These are phyloP conservation scores for Festucalex cinctus DNA, from an alignment of 2,113 vertebrate species.

Conservation along the genomic window DNA sequence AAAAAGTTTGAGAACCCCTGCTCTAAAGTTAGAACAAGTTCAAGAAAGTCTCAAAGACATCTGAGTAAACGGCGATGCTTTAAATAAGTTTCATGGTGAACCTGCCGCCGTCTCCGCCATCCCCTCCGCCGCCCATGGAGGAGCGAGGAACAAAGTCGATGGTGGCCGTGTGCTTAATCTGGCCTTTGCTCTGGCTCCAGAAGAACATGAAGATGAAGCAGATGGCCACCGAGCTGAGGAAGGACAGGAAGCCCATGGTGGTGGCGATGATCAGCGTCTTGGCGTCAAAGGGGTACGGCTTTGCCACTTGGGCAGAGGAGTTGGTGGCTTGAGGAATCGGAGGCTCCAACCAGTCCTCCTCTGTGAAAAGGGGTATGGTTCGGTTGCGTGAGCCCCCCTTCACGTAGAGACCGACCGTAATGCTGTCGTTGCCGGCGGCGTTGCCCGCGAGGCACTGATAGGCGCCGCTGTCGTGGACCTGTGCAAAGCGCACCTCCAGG, in stretches of 20 bases:
- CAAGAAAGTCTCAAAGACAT: conserved; percentile 7
- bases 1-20: neutral
- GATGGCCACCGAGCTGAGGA: conserved; percentile 82
- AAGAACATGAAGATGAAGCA: conserved; percentile 88
- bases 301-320: conserved; percentile 66
- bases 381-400: conserved; percentile 66
- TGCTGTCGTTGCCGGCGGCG: conserved; percentile 80
- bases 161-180: conserved; percentile 81
- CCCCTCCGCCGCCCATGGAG: conserved; percentile 67
- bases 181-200: conserved; percentile 86
- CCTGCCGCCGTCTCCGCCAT: conserved; percentile 69
- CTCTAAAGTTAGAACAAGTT: conserved; percentile 29
- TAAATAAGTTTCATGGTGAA: conserved; percentile 80
- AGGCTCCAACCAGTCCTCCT: conserved; percentile 65
- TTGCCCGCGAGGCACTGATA: conserved; percentile 82
- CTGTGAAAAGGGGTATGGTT: conserved; percentile 57
- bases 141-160: conserved; percentile 80
- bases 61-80: conserved; percentile 13
- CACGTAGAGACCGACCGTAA: conserved; percentile 77
- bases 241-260: conserved; percentile 84
- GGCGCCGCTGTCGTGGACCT: conserved; percentile 76
- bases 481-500: conserved; percentile 80
- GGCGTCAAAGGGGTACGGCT: conserved; percentile 73
- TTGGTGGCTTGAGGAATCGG: conserved; percentile 65
- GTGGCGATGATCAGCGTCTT: conserved; percentile 82